Percentiles rank a stretch among this genome's conserved stretches.
Evolutionary conservation across 2,797 vertebrate species (phyloP).

Genomic region (Myotis pilosus): DNA sequence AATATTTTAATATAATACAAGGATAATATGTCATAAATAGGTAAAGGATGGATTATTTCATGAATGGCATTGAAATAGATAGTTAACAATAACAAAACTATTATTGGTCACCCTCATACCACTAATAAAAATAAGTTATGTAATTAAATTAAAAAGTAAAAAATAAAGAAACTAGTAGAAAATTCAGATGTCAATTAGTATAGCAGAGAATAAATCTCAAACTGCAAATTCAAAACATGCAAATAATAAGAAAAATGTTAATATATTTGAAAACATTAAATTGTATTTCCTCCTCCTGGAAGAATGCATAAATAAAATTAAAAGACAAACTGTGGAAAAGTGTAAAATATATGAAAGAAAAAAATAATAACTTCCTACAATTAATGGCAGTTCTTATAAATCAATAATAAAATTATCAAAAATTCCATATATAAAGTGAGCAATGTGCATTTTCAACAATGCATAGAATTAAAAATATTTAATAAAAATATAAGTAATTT

Average conservation of each 20-base stretch:
- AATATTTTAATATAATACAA: background rate
- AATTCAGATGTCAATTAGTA: background rate
- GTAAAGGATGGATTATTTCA: background rate
- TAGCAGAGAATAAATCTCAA: background rate
- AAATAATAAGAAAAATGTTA: background rate
- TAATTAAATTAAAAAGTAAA: slow-evolving; percentile 15
- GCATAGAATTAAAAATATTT: background rate
- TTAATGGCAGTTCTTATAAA: background rate
- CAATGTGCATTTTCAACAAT: background rate
- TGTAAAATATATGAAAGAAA: background rate
- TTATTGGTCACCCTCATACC: background rate
- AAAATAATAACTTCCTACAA: background rate
- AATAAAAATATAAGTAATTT: background rate
- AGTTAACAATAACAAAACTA: background rate
- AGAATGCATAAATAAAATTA: background rate
- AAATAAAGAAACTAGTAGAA: background rate
- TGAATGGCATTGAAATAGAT: background rate
- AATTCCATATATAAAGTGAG: background rate
- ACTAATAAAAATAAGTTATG: slow-evolving; percentile 4
- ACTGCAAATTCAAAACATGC: background rate
- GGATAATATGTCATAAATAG: background rate
- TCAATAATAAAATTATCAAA: background rate
- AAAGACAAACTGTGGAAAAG: background rate
- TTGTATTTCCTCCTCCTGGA: background rate
- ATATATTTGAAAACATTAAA: background rate